These are phyloP conservation scores for Eucera pruinosa DNA, from an alignment of 2,888 invertebrate species.

Conservation along the genomic window DNA sequence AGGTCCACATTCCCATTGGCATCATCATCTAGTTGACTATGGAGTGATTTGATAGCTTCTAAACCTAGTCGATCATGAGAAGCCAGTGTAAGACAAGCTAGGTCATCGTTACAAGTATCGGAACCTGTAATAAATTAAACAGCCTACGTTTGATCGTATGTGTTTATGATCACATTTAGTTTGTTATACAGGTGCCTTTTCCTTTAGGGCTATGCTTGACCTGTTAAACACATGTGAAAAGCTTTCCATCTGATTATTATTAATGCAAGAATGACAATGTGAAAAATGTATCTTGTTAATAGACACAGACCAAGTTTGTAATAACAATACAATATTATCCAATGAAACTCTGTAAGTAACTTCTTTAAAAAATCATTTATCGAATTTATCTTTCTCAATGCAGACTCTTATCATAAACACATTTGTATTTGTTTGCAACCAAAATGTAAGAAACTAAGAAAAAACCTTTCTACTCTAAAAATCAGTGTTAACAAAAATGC, in stretches of 20 bases:
- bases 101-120: slow-evolving; percentile 89
- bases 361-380: background rate
- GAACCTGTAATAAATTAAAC: slow-evolving; percentile 70
- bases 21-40: slow-evolving; percentile 98
- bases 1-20: slow-evolving; percentile 98
- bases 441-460: slow-evolving; percentile 12
- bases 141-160: slow-evolving; percentile 66
- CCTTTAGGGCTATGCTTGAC: background rate
- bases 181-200: slow-evolving; percentile 41
- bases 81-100: slow-evolving; percentile 89
- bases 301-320: slow-evolving; percentile 9
- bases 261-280: slow-evolving; percentile 10
- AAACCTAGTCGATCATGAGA: slow-evolving; percentile 93
- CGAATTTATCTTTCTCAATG: background rate
- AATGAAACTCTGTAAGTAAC: background rate
- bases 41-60: slow-evolving; percentile 96
- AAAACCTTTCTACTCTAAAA: background rate
- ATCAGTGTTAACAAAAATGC: background rate
- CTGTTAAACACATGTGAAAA: slow-evolving; percentile 16
- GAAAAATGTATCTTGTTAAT: slow-evolving; percentile 33
- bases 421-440: slow-evolving; percentile 32
- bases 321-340: slow-evolving; percentile 1
- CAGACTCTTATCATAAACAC: slow-evolving; percentile 53
- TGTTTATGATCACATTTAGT: slow-evolving; percentile 57
- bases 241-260: slow-evolving; percentile 21